These are phyloP conservation scores for Dysmachus trigonus DNA, from an alignment of 2,888 invertebrate genomes.

Conservation along the genomic window DNA sequence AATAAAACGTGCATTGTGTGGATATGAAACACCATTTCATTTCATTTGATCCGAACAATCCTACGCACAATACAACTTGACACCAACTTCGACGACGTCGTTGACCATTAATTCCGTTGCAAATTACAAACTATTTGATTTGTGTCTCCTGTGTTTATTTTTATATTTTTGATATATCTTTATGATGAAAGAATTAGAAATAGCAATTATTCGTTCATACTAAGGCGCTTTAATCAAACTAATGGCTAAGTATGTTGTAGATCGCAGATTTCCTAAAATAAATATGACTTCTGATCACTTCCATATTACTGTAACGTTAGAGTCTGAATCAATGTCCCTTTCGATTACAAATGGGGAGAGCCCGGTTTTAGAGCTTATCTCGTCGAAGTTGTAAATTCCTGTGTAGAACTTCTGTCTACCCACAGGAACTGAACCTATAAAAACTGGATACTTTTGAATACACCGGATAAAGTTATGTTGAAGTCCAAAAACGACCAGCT, in stretches of 20 bases:
- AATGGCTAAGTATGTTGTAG: not conserved
- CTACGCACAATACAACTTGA: no score
- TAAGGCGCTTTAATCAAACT: not conserved
- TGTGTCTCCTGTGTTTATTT: not conserved
- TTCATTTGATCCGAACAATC: no score
- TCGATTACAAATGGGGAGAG: conserved; percentile 79
- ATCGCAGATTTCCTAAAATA: not conserved
- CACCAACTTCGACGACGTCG: no score
- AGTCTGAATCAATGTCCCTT: conserved; percentile 83
- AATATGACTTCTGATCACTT: conserved; percentile 66
- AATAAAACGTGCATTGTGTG: no score
- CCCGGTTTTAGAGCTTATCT: conserved; percentile 87
- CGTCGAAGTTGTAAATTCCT: conserved; percentile 84
- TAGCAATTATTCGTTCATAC: not conserved
- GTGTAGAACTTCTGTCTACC: conserved; percentile 76
- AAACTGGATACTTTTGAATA: conserved; percentile 68
- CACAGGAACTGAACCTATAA: conserved; percentile 64
- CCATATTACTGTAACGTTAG: conserved; percentile 82
- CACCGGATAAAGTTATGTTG: conserved; percentile 70
- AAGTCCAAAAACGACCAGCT: conserved; percentile 69
- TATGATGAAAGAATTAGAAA: not conserved
- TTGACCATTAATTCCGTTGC: no score
- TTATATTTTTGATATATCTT: not conserved
- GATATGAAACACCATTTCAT: no score
- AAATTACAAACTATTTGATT: not conserved